phyloP scores from a whole-genome alignment of 2,888 invertebrate species.

The Rhagonycha fulva region DNA sequence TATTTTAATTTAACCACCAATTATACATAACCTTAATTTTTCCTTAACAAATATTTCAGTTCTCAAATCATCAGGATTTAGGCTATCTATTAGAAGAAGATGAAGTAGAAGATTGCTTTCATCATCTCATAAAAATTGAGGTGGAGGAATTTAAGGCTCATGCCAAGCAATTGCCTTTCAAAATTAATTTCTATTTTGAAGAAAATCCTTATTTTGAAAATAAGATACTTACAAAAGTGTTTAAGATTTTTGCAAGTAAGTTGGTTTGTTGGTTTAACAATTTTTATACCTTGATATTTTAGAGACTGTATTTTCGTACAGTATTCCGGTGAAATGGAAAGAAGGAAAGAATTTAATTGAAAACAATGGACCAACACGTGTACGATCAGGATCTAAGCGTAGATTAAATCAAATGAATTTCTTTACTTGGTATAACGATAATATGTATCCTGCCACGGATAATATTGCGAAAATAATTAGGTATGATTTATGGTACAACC shows the following conservation, averaged over 20 bases:
- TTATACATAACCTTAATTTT: conserved; percentile 32
- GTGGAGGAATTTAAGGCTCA: conserved; percentile 89
- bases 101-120: conserved; percentile 80
- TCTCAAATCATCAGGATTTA: conserved; percentile 86
- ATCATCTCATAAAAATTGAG: conserved; percentile 72
- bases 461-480: conserved; percentile 86
- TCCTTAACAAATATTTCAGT: conserved; percentile 58
- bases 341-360: conserved; percentile 73
- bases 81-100: conserved; percentile 79
- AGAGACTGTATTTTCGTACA: conserved; percentile 74
- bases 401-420: conserved; percentile 74
- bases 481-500: conserved; percentile 89
- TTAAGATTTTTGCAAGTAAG: conserved; percentile 65
- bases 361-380: conserved; percentile 60
- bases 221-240: conserved; percentile 78
- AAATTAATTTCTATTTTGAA: conserved; percentile 76
- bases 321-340: conserved; percentile 81
- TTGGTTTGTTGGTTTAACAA: conserved; percentile 32
- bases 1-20: background rate
- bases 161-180: conserved; percentile 83
- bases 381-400: conserved; percentile 63
- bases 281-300: conserved; percentile 36
- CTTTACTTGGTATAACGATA: conserved; percentile 83
- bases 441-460: conserved; percentile 80
- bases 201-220: conserved; percentile 85